Base-by-base conservation (phyloP, 2,888 invertebrate species). In the Busseola fusca region DNA sequence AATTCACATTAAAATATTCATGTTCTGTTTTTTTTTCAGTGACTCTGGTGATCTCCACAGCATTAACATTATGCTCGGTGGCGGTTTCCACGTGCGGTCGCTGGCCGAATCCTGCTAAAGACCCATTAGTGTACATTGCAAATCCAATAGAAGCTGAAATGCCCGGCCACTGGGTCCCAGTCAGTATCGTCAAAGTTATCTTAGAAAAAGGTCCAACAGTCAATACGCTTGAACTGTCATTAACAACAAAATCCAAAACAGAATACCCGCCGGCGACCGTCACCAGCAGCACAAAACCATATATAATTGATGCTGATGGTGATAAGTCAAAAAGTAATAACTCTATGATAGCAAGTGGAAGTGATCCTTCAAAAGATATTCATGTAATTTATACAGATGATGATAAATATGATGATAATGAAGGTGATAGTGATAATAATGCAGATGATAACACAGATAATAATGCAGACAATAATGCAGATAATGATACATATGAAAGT, bases 121-220 rank as follows among this genome's bases (percentile, higher is more conserved):
- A 92, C 52, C 84, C 87, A 4, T 72, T 93, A 10, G 66, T 92
- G 21, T 93, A 86, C 69, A 89, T 92, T 9, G 87, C 89, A 0
- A 92, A 92, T 60, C 92, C 92, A 16, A 83, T 92, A 2, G 92
- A 92, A 80, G 83, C 92, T 0, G 79, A 88, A 7, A 86, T 92
- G 87, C 92, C 92, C 0, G 88, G 92, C 5, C 92, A 92, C 72
- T 92, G 92, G 92, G 73, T 92, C 3, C 92, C 92, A 2, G 48
- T 84, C 3, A 92, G 91, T 64, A 79, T 92, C 5, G 70, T 92
- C 0, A 91, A 90, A 84, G 27, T 34, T 18, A 80, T 80, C 6
- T 42, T 80, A 30, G 6, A 30, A 63, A 76, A 69, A 42, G 12
- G 12, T 0, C 21, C 5, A 57, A 1, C 0, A n/a, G 5, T 0